A percentile compares a stretch with the other conserved stretches of the same genome.
These are phyloP conservation scores for Agrochola lota DNA, from an alignment of 2,888 invertebrate species.

Conservation along the genomic window DNA sequence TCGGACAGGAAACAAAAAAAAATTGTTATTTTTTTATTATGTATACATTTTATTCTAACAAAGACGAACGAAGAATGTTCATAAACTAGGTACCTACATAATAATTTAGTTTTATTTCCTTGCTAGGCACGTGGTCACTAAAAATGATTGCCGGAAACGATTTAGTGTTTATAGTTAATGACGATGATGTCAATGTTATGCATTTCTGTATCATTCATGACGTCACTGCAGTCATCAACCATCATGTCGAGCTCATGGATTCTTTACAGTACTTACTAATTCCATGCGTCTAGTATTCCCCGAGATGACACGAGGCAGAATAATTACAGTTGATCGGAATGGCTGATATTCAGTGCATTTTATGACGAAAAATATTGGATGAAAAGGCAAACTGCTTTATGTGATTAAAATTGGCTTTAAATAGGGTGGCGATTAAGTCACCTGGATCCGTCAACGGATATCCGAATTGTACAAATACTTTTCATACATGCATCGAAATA, in stretches of 20 bases:
- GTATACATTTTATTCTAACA: too few relatives aligned
- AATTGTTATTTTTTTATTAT: too few relatives aligned
- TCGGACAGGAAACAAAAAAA: too few relatives aligned
- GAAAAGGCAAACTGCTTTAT: not conserved
- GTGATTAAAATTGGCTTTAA: not conserved
- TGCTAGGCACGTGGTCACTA: not conserved
- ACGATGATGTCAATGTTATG: conserved; percentile 25
- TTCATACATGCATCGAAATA: too few relatives aligned
- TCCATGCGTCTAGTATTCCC: not conserved
- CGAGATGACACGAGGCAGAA: not conserved
- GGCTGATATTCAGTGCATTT: not conserved
- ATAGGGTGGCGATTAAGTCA: too few relatives aligned
- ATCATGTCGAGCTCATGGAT: not conserved
- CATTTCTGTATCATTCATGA: conserved; percentile 8
- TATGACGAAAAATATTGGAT: not conserved
- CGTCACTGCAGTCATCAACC: not conserved
- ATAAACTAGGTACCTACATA: too few relatives aligned
- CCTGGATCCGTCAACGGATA: too few relatives aligned
- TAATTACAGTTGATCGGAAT: not conserved
- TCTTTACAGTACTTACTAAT: not conserved
- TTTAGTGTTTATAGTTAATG: conserved; percentile 44
- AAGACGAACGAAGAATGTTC: too few relatives aligned
- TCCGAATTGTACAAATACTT: too few relatives aligned
- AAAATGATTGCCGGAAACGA: conserved; percentile 52
- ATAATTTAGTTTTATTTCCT: conserved; percentile 11